Percentiles rank a stretch among this genome's conserved stretches.
These are phyloP conservation scores for Kryptopterus vitreolus DNA, from an alignment of 2,797 vertebrate genomes.

Conservation along the genomic window DNA sequence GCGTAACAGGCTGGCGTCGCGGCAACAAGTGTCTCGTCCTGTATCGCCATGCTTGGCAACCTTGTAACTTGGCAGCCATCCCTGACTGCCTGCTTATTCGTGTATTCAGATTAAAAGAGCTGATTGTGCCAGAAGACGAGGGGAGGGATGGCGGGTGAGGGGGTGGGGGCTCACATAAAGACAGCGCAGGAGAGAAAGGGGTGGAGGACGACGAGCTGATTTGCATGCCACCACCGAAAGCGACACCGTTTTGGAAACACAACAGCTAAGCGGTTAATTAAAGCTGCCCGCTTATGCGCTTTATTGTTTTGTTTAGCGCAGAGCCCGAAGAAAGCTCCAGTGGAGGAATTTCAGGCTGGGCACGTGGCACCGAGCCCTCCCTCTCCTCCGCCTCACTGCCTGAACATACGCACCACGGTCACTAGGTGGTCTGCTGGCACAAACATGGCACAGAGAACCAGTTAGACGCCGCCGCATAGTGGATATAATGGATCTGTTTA, in stretches of 20 bases:
- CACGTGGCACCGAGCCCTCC: conserved; percentile 60
- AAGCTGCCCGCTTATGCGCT: conserved; percentile 71
- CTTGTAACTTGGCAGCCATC: conserved; percentile 76
- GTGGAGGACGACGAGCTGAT: conserved; percentile 65
- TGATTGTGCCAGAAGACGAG: conserved; percentile 77
- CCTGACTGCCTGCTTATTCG: conserved; percentile 65
- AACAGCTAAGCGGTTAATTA: conserved; percentile 78
- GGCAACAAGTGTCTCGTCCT: conserved; percentile 82
- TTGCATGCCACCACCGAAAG: conserved; percentile 77
- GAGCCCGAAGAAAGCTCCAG: conserved; percentile 11
- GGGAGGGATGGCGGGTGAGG: conserved; percentile 52
- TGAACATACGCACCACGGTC: conserved; percentile 71
- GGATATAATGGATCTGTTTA: not conserved
- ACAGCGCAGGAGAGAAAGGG: not conserved
- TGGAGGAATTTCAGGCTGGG: conserved; percentile 67
- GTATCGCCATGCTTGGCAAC: conserved; percentile 76
- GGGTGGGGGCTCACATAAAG: conserved; percentile 1
- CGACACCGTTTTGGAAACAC: conserved; percentile 78
- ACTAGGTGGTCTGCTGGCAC: conserved; percentile 59
- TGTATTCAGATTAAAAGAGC: conserved; percentile 74
- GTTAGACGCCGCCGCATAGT: not conserved
- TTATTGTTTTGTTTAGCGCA: conserved; percentile 78
- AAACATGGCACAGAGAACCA: conserved; percentile 63
- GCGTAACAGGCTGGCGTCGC: conserved; percentile 73
- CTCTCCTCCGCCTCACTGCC: conserved; percentile 54